Conservation (phyloP, 2,797 vertebrate species). For the Sus cebifrons region DNA sequence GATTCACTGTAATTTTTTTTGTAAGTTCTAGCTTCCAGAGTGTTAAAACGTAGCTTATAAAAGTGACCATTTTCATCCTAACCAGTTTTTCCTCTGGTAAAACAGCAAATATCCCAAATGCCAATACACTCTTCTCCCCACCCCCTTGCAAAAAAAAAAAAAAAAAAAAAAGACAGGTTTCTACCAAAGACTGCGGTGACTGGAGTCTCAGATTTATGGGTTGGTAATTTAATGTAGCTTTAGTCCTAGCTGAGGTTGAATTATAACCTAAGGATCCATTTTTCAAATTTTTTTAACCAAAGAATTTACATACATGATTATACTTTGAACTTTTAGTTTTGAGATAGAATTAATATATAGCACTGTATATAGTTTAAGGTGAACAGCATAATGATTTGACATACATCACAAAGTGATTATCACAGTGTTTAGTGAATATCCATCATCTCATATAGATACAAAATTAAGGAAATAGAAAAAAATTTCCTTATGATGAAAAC, state of each 20-base stretch:
- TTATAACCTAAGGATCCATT: constrained; percentile 61
- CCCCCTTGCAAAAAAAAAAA: too few species aligned
- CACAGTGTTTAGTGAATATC: neutral
- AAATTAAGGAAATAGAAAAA: neutral
- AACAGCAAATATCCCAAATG: constrained; percentile 86
- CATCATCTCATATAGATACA: neutral
- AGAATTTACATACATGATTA: constrained; percentile 73
- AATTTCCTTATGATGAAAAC: neutral
- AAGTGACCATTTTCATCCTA: constrained; percentile 68
- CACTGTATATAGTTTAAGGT: neutral
- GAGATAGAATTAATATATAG: neutral
- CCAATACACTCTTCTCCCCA: constrained; percentile 65
- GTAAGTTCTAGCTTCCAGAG: constrained; percentile 84
- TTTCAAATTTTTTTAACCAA: constrained; percentile 69
- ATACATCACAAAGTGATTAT: neutral
- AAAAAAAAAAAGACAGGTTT: constrained; percentile 66
- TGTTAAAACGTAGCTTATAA: constrained; percentile 79
- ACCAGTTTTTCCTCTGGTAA: constrained; percentile 78
- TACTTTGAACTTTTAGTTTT: neutral
- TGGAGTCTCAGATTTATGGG: constrained; percentile 45
- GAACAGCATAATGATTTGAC: neutral
- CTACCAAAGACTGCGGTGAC: constrained; percentile 52
- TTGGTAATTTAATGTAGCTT: constrained; percentile 70
- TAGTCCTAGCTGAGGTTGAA: constrained; percentile 68
- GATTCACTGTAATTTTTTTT: constrained; percentile 79